phyloP scores from a whole-genome alignment of 2,113 vertebrate genomes.

The Grus americana region DNA sequence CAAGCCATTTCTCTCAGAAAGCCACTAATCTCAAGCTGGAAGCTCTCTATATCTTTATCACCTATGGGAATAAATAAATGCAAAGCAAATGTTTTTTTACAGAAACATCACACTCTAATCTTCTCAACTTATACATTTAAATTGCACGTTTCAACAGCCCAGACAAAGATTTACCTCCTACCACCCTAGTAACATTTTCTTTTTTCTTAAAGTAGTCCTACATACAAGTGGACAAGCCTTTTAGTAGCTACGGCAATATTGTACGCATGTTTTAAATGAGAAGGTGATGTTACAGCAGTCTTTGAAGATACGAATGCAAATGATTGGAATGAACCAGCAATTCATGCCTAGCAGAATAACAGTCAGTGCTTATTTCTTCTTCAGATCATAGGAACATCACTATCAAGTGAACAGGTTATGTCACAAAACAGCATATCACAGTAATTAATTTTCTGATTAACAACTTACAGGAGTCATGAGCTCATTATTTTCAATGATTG shows the following conservation, averaged over 20 bases:
- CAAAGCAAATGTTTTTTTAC: neutral
- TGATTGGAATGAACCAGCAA: no score
- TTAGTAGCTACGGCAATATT: neutral
- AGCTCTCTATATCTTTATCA: slow-evolving; percentile 83
- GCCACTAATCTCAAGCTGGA: slow-evolving; percentile 86
- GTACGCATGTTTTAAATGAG: neutral
- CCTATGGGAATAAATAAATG: slow-evolving; percentile 34
- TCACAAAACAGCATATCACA: accelerated
- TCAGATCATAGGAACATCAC: neutral
- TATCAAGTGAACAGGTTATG: neutral
- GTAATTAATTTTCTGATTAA: neutral
- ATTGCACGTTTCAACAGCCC: neutral
- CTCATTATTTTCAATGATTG: neutral
- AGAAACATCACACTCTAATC: neutral
- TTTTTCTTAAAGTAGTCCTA: neutral
- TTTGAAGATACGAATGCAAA: neutral
- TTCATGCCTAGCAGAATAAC: no score
- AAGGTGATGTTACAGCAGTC: neutral
- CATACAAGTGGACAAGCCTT: neutral
- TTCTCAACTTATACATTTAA: neutral
- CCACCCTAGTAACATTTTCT: neutral
- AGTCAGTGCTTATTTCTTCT: no score
- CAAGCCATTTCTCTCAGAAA: slow-evolving; percentile 91
- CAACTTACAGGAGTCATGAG: neutral
- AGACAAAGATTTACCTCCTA: neutral